A percentile compares a stretch with the other conserved stretches of the same genome.
These are phyloP conservation scores for Hestina assimilis DNA, from an alignment of 1,140 invertebrate species.

Conservation along the genomic window DNA sequence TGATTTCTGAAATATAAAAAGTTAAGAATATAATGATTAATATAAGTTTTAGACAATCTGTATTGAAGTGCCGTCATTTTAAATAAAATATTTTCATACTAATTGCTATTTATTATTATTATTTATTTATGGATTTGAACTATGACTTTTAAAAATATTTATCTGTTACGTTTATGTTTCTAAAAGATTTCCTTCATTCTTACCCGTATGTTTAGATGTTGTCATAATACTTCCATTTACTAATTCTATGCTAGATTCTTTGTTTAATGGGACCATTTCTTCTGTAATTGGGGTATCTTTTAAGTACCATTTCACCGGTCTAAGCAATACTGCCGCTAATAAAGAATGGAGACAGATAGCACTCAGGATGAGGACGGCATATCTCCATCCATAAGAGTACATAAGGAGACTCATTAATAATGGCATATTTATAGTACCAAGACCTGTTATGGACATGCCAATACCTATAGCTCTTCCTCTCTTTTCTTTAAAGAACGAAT, in stretches of 20 bases:
- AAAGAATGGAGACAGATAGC: constrained; percentile 79
- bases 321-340: constrained; percentile 76
- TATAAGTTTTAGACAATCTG: too few relatives aligned
- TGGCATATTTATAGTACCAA: constrained; percentile 76
- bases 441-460: constrained; percentile 77
- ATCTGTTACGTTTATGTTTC: too few relatives aligned
- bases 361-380: constrained; percentile 78
- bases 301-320: constrained; percentile 81
- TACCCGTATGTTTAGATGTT: constrained; percentile 49
- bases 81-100: too few relatives aligned
- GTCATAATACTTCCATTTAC: constrained; percentile 48
- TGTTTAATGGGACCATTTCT: constrained; percentile 57
- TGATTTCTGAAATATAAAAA: constrained; percentile 9
- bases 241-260: constrained; percentile 38
- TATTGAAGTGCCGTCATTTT: too few relatives aligned
- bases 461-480: constrained; percentile 75
- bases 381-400: constrained; percentile 73
- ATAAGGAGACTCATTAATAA: constrained; percentile 73
- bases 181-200: too few relatives aligned
- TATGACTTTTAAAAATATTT: too few relatives aligned
- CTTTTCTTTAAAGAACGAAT: constrained; percentile 78
- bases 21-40: too few relatives aligned
- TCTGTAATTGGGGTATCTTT: constrained; percentile 54
- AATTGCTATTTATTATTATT: too few relatives aligned
- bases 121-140: too few relatives aligned